Conservation (phyloP, 2,113 vertebrate genomes). For the Apistogramma diplotaenia region DNA sequence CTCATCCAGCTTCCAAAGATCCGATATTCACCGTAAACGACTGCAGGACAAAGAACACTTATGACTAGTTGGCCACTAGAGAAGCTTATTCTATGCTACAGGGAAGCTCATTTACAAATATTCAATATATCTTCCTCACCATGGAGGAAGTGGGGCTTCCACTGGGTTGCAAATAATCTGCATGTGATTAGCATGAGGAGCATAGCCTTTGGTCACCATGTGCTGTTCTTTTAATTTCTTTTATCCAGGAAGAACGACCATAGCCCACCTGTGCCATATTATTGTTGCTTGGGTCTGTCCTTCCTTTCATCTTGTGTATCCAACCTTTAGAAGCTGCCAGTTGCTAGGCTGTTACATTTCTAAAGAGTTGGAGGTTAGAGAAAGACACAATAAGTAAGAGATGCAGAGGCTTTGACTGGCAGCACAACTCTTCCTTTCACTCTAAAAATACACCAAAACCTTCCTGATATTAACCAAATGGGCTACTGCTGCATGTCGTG, state of each 20-base stretch:
- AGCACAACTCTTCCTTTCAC: background rate
- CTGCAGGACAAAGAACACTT: background rate
- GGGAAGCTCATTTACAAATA: constrained; percentile 65
- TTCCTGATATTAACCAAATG: background rate
- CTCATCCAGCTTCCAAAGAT: background rate
- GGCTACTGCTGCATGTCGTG: background rate
- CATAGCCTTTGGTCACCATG: constrained; percentile 18
- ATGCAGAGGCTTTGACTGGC: background rate
- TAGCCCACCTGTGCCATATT: constrained; percentile 4
- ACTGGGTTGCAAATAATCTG: constrained; percentile 70
- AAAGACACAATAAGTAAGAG: background rate
- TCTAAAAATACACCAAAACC: background rate
- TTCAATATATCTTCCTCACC: constrained; percentile 58
- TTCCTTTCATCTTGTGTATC: constrained; percentile 31
- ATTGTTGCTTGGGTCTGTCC: background rate
- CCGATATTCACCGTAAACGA: background rate
- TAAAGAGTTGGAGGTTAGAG: background rate
- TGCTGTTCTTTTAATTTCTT: constrained; percentile 13
- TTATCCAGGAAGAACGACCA: constrained; percentile 19
- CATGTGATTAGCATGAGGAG: constrained; percentile 54
- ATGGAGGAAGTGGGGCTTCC: constrained; percentile 41
- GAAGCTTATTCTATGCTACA: constrained; percentile 19
- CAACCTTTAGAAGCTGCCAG: background rate
- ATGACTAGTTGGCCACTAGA: background rate
- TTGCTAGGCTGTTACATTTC: constrained; percentile 3